Evolutionary conservation across 2,797 vertebrate genomes (phyloP), one percentile per base, ranked within the genome.

Genomic region (Chaunax sp.): DNA sequence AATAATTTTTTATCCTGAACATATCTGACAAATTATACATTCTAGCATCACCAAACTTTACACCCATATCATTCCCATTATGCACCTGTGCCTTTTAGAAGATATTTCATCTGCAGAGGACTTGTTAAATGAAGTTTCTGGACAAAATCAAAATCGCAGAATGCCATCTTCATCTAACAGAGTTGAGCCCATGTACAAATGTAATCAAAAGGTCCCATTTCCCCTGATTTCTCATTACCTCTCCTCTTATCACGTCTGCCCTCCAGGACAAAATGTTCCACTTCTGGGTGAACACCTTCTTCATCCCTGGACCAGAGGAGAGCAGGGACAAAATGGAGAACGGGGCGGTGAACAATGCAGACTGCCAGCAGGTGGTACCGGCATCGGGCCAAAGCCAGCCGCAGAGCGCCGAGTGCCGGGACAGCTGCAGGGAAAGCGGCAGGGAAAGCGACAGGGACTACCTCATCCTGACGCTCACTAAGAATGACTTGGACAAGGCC

Each of bases 241-340:
- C 23, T 4, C 13, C 23, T 69, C 28, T 58, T 9, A 7, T 67
- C 38, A 41, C 22, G 37, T 65, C 33, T 46, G n/a, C 13, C 23
- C 18, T 51, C 35, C 87, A 99, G 97, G 98, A 99, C 83, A 99
- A 99, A 94, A 99, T 99, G 98, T 99, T 99, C 92, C 98, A 99
- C 92, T 99, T 99, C 87, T 99, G 97, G 98, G 95, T 99, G 89
- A 99, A 99, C 93, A 99, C 98, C 15, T 99, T 98, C 93, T 99
- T 99, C 93, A 97, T 99, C 86, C 96, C 96, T 85, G 96, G 96
- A 93, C 96, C 97, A 84, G 92, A 96, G 94, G 95, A 96, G 93
- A 80, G 79, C 83, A 94, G 85, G 89, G 96, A 97, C 87, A 96
- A 96, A 94, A 94, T 98, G 93, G 98, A 98, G 93, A 99, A 98